These are phyloP conservation scores for Lasaia peninsularis DNA, from an alignment of 1,140 invertebrate species.

Conservation along the genomic window DNA sequence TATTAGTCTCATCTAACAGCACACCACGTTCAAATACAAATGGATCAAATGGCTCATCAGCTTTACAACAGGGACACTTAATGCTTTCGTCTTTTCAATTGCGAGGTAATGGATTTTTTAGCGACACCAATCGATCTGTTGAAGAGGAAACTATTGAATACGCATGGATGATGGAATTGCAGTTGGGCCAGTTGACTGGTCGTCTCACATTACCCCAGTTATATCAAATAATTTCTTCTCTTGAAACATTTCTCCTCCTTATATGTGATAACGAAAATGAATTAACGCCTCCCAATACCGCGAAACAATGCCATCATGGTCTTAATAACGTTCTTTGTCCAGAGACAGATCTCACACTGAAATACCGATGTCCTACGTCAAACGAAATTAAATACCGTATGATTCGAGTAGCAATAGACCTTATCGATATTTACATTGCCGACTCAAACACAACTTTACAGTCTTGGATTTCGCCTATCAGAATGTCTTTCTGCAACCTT, in stretches of 20 bases:
- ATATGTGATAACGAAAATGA: conserved; percentile 93
- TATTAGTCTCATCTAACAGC: conserved; percentile 87
- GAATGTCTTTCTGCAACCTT: conserved; percentile 94
- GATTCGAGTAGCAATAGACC: conserved; percentile 93
- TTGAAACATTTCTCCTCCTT: conserved; percentile 93
- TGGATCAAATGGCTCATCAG: conserved; percentile 73
- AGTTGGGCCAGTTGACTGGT: conserved; percentile 89
- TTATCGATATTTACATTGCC: conserved; percentile 93
- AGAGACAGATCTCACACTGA: conserved; percentile 83
- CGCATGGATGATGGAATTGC: conserved; percentile 93
- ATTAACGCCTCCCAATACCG: conserved; percentile 86
- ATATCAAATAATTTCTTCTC: conserved; percentile 89
- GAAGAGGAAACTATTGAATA: conserved; percentile 98
- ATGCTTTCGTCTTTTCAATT: conserved; percentile 93
- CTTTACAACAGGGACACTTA: conserved; percentile 90
- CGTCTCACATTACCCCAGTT: conserved; percentile 89
- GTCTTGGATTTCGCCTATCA: conserved; percentile 91
- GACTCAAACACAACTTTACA: conserved; percentile 93
- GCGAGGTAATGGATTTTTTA: conserved; percentile 98
- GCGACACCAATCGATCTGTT: conserved; percentile 90
- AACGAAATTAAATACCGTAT: conserved; percentile 97
- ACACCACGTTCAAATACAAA: conserved; percentile 78
- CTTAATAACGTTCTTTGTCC: conserved; percentile 86
- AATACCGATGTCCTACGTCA: conserved; percentile 88
- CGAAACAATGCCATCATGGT: conserved; percentile 92